A percentile compares a stretch with the other conserved stretches of the same genome.
Conservation (phyloP, 2,797 vertebrate genomes). For the Eupleurogrammus muticus region DNA sequence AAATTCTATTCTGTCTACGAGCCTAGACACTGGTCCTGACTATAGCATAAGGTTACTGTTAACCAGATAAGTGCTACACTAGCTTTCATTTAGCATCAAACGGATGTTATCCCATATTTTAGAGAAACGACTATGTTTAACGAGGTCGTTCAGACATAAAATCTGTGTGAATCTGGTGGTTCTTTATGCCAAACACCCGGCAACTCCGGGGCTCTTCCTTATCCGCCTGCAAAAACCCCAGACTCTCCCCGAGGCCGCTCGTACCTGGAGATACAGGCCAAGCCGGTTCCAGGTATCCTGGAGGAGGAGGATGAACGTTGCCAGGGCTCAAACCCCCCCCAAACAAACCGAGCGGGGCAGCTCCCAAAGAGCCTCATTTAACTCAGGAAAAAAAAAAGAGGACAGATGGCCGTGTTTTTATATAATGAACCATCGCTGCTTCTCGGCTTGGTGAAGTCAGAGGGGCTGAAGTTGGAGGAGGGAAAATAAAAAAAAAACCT, state of each 20-base stretch:
- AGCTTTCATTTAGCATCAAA: too few relatives aligned
- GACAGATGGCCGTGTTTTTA: too few relatives aligned
- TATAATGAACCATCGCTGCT: too few relatives aligned
- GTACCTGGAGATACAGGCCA: neutral
- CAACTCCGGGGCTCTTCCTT: too few relatives aligned
- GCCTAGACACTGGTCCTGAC: too few relatives aligned
- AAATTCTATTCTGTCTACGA: too few relatives aligned
- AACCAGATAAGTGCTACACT: too few relatives aligned
- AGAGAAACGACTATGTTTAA: neutral
- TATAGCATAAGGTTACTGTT: too few relatives aligned
- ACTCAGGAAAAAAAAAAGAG: neutral
- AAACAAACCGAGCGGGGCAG: too few relatives aligned
- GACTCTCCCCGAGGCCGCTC: neutral
- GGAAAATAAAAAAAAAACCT: neutral
- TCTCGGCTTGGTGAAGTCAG: neutral
- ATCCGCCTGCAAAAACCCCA: neutral
- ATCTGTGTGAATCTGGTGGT: neutral
- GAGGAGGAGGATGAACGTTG: too few relatives aligned
- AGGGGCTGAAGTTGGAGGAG: neutral
- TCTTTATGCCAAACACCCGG: neutral
- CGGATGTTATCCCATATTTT: neutral
- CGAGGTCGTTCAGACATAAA: neutral
- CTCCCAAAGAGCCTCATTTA: neutral
- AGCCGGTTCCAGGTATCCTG: too few relatives aligned
- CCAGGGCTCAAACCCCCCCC: too few relatives aligned